These are phyloP conservation scores for Cephalopterus ornatus DNA, from an alignment of 2,113 vertebrate species.

Conservation along the genomic window DNA sequence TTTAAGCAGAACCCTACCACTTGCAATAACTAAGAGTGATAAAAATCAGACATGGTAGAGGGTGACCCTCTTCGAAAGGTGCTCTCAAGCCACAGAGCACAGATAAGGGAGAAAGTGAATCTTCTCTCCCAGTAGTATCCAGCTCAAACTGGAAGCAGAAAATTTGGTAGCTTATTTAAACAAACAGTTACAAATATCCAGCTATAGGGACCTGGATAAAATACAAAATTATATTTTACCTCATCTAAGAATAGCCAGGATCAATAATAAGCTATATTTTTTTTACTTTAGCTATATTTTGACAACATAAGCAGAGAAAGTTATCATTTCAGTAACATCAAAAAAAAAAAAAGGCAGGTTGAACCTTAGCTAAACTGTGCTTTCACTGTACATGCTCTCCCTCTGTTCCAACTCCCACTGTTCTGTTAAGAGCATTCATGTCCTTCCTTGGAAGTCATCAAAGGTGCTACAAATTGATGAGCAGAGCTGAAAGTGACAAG, in stretches of 20 bases:
- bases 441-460: background rate
- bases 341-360: background rate
- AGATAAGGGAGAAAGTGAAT: background rate
- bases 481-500: background rate
- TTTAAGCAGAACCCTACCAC: slow-evolving; percentile 44
- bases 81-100: background rate
- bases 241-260: background rate
- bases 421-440: background rate
- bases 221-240: background rate
- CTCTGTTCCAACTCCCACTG: background rate
- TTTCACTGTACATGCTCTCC: background rate
- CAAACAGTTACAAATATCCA: background rate
- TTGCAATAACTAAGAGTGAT: slow-evolving; percentile 56
- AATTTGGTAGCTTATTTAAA: background rate
- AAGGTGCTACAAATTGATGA: background rate
- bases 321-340: background rate
- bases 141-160: background rate
- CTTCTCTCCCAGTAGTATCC: background rate
- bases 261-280: background rate
- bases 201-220: background rate
- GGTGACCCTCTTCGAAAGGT: slow-evolving; percentile 5
- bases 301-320: background rate
- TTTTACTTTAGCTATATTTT: background rate
- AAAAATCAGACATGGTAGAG: slow-evolving; percentile 26
- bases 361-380: background rate